These are phyloP conservation scores for Perca flavescens DNA, from an alignment of 2,113 vertebrate genomes.

Conservation along the genomic window DNA sequence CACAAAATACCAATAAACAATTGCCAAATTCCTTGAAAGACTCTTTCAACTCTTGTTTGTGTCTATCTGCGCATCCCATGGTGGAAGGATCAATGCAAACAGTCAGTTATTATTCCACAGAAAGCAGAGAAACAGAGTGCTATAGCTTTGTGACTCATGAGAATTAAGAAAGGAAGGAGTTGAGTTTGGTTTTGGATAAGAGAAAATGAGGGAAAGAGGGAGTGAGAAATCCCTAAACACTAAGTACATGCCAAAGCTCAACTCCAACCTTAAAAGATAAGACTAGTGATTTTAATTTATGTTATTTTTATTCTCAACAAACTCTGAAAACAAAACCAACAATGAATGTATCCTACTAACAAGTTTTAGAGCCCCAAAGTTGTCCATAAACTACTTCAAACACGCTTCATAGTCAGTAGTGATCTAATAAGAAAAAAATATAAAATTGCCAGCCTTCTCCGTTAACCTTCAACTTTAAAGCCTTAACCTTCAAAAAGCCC, in stretches of 20 bases:
- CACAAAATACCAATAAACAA: not conserved
- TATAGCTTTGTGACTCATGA: conserved; percentile 21
- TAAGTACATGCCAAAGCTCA: not conserved
- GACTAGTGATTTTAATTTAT: not conserved
- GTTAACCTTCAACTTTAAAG: not conserved
- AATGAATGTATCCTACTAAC: not conserved
- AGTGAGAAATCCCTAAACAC: not conserved
- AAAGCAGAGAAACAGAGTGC: not conserved
- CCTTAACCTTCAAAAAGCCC: not conserved
- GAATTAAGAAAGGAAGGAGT: conserved; percentile 3
- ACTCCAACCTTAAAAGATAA: not conserved
- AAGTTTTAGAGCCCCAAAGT: not conserved
- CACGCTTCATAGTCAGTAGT: not conserved
- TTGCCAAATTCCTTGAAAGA: conserved; percentile 13
- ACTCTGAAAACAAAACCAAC: not conserved
- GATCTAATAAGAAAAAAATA: not conserved
- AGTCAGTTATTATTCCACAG: not conserved
- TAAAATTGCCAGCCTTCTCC: not conserved
- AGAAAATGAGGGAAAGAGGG: not conserved
- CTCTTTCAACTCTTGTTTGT: not conserved
- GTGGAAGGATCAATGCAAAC: conserved; percentile 7
- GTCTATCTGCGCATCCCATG: not conserved
- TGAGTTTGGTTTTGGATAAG: not conserved
- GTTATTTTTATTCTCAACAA: not conserved
- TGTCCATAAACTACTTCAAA: not conserved